Base-by-base conservation (phyloP, 2,113 vertebrate genomes). In the Astur gentilis region DNA sequence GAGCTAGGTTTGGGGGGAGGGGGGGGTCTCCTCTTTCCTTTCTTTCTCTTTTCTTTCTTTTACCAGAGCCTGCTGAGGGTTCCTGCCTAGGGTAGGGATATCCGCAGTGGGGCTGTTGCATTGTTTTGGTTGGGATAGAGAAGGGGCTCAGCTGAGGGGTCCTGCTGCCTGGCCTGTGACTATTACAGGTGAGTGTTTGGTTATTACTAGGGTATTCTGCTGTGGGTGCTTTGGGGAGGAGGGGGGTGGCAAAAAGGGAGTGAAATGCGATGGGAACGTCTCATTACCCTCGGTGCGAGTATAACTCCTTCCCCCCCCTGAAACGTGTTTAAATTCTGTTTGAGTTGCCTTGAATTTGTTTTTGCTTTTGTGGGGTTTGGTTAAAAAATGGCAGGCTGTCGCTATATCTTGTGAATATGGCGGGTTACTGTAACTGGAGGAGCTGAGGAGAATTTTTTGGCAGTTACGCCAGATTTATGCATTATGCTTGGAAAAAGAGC, bases 111-210 rank as follows among this genome's bases (percentile, higher is more conserved):
- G 98, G 98, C 98, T 97, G 90, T 97, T 98, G 98, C 98, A 98
- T 98, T 99, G 98, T 99, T 99, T 99, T 99, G 98, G 98, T 98
- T 98, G 96, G 97, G 97, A 38, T 82, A 93, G 96, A 94, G 92
- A 93, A 94, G 95, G 96, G 96, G 92, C 95, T 96, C 65, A 58
- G 97, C 97, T 96, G 92, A 97, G 97, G 97, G 97, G 97, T 98
- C 88, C 97, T 95, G 95, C 97, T 97, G 97, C 96, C 98, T 98
- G 97, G 97, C 98, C 98, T 99, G 99, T 98, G 99, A 99, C 98
- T 98, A 98, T 98, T 98, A 97, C 98, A 99, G 99, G 99, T 99
- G 96, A 99, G 99, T 98, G 94, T 72, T 93, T 34, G 96, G 32
- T 90, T 88, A 79, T 76, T 94, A 42, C 81, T 36, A 50, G 60